Base-by-base conservation (phyloP, 2,888 invertebrate species). In the Ethmia dodecea region DNA sequence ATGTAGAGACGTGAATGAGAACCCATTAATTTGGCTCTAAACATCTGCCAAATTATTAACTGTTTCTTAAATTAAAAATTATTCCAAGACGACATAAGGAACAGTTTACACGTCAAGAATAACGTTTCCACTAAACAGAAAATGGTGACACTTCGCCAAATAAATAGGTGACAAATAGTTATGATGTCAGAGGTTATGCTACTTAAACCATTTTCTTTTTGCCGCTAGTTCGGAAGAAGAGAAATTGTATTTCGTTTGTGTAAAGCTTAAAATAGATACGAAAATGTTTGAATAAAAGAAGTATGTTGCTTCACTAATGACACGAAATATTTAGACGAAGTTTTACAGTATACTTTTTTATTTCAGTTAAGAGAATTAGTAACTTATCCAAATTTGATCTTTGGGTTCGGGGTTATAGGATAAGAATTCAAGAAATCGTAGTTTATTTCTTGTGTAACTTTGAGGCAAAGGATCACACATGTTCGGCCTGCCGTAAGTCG, bases 391-490 rank as follows among this genome's bases (percentile, higher is more conserved):
- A n/a, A n/a, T n/a, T n/a, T n/a, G n/a, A n/a, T n/a, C n/a, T n/a
- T n/a, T n/a, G n/a, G n/a, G n/a, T n/a, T n/a, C n/a, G n/a, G n/a
- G n/a, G n/a, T n/a, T n/a, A n/a, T n/a, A n/a, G n/a, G n/a, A n/a
- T n/a, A n/a, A n/a, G n/a, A n/a, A n/a, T n/a, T n/a, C n/a, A n/a
- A n/a, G n/a, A n/a, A n/a, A n/a, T n/a, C n/a, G n/a, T 35, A 20
- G 30, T 41, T 49, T 50, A 51, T 52, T 55, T 41, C 53, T 60
- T 51, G 43, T 47, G 39, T 49, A 52, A 43, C 10, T 45, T 69
- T 65, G 64, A 72, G 54, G 52, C 64, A 40, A 55, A 50, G 62
- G 71, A 72, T 69, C 70, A 56, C 77, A 78, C 75, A 70, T 79
- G 80, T 73, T 62, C 62, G 51, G 64, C 57, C 60, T 64, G 63